Percentiles rank a stretch among this genome's conserved stretches.
Evolutionary conservation across 1,140 invertebrate species (phyloP).

Genomic region (Zaprionus capensis): DNA sequence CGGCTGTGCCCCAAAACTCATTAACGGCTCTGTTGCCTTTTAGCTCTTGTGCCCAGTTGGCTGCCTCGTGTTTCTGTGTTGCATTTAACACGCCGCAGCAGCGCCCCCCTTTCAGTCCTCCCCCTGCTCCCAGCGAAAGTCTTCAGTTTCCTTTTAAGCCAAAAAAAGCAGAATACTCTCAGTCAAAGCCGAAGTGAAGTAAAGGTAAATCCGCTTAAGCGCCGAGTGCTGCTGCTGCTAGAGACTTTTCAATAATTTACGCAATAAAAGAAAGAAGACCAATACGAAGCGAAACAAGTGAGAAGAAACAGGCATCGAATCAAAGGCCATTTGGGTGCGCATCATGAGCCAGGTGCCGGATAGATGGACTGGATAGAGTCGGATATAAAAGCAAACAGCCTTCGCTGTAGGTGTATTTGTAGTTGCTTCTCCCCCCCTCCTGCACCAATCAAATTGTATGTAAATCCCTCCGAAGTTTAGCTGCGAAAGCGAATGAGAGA

Average conservation of each 20-base stretch:
- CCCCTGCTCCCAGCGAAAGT: not conserved
- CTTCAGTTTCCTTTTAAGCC: conserved; percentile 50
- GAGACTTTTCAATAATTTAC: conserved; percentile 79
- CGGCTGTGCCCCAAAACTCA: conserved; percentile 59
- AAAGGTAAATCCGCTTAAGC: conserved; percentile 68
- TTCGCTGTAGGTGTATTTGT: conserved; percentile 29
- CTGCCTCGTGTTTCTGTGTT: conserved; percentile 33
- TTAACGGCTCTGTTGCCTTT: conserved; percentile 69
- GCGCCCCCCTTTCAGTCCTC: too few species aligned
- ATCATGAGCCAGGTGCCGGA: conserved; percentile 51
- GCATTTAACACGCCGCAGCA: conserved; percentile 52
- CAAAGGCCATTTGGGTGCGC: conserved; percentile 58
- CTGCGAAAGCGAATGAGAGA: not conserved
- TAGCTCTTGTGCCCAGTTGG: conserved; percentile 46
- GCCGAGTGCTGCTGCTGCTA: conserved; percentile 42
- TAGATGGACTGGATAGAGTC: conserved; percentile 43
- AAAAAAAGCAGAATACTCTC: not conserved
- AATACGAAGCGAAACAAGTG: conserved; percentile 13
- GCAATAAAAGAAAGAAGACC: conserved; percentile 20
- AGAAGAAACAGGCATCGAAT: conserved; percentile 47
- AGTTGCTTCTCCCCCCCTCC: not conserved
- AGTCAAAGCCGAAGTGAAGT: conserved; percentile 6
- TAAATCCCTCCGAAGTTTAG: conserved; percentile 41
- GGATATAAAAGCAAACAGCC: conserved; percentile 59
- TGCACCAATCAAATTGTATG: conserved; percentile 41